Percentiles rank a stretch among this genome's conserved stretches.
Evolutionary conservation across 1,140 invertebrate species (phyloP).

Genomic region (Solen grandis): DNA sequence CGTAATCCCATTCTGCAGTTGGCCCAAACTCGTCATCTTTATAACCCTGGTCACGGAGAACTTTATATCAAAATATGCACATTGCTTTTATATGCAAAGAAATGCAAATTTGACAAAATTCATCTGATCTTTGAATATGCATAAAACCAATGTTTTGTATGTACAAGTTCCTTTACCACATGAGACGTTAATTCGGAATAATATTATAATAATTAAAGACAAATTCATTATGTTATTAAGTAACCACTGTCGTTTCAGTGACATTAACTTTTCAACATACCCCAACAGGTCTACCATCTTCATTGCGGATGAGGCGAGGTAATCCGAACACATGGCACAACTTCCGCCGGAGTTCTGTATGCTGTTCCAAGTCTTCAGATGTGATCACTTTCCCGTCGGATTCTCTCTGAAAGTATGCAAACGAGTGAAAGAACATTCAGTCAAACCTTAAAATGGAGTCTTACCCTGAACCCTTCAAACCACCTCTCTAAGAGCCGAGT

Average conservation of each 20-base stretch:
- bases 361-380: conserved; percentile 18
- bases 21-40: conserved; percentile 53
- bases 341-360: conserved; percentile 14
- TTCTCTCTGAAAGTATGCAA: conserved; percentile 36
- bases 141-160: not conserved
- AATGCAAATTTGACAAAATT: not conserved
- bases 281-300: conserved; percentile 44
- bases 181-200: no score
- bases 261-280: conserved; percentile 11
- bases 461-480: no score
- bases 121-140: not conserved
- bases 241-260: no score
- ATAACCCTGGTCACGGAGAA: conserved; percentile 25
- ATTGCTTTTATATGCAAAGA: not conserved
- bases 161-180: no score
- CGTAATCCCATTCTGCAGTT: conserved; percentile 42
- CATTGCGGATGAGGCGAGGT: conserved; percentile 34
- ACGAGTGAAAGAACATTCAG: no score
- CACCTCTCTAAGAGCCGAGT: no score
- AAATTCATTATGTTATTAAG: no score
- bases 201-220: no score
- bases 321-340: conserved; percentile 31
- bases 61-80: not conserved
- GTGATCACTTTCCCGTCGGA: conserved; percentile 35
- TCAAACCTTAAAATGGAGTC: no score